A percentile compares a stretch with the other conserved stretches of the same genome.
phyloP scores from a whole-genome alignment of 1,140 invertebrate species.

The Portunus trituberculatus region DNA sequence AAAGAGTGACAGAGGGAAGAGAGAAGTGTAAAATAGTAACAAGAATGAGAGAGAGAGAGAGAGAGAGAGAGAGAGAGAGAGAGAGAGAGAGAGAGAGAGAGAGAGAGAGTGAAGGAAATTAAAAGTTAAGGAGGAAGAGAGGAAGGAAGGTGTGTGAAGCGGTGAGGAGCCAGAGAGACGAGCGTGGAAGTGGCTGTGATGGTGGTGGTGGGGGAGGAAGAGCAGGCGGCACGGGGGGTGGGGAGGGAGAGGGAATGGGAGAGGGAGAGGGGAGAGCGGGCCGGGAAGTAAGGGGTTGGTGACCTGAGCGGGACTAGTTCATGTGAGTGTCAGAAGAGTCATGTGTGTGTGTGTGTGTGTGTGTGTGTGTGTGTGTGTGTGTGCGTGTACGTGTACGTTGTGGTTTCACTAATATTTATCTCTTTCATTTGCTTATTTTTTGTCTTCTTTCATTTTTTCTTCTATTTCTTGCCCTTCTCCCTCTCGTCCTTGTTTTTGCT shows the following conservation, averaged over 20 bases:
- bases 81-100: not conserved
- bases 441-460: too few species aligned
- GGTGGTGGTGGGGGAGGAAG: not conserved
- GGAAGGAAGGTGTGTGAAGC: not conserved
- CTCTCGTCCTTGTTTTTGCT: too few species aligned
- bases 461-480: too few species aligned
- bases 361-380: constrained; percentile 50
- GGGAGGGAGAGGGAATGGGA: not conserved
- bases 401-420: not conserved
- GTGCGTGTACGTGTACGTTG: not conserved
- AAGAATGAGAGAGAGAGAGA: not conserved
- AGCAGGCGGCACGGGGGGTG: not conserved
- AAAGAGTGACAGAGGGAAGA: not conserved
- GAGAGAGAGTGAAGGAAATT: constrained; percentile 15
- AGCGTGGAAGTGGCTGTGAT: not conserved
- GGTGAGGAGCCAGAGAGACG: not conserved
- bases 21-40: not conserved
- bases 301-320: not conserved
- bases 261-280: not conserved
- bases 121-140: not conserved
- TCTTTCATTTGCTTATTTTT: not conserved
- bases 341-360: not conserved
- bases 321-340: not conserved
- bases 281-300: not conserved
- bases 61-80: not conserved